Evolutionary conservation across 1,140 invertebrate genomes (phyloP).

Genomic region (Psilanteris sp.): DNA sequence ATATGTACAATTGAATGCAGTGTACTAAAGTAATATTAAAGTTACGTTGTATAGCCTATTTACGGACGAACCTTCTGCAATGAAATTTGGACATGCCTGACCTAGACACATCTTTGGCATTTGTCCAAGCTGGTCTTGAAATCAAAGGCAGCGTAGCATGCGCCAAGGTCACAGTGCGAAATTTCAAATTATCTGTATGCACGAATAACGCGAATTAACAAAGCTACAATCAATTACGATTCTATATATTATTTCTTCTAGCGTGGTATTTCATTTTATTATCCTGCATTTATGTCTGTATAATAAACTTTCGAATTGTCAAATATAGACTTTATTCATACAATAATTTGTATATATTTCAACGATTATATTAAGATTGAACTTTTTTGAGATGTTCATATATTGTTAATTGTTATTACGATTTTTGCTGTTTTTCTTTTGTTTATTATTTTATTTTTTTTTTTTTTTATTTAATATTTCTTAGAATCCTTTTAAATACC

Average conservation of each 20-base stretch:
- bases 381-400: too few relatives aligned
- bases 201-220: constrained; percentile 71
- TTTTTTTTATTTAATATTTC: too few relatives aligned
- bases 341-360: too few relatives aligned
- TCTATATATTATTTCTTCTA: too few relatives aligned
- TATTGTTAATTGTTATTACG: too few relatives aligned
- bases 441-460: too few relatives aligned
- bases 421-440: too few relatives aligned
- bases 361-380: too few relatives aligned
- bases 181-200: constrained; percentile 73
- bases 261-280: constrained; percentile 19
- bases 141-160: constrained; percentile 72
- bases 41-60: constrained; percentile 60
- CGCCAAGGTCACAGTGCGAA: constrained; percentile 74
- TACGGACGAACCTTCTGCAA: constrained; percentile 44
- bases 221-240: constrained; percentile 48
- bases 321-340: too few relatives aligned
- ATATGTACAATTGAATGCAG: constrained; percentile 28
- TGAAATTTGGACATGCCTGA: constrained; percentile 63
- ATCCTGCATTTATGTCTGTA: too few relatives aligned
- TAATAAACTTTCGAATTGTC: too few relatives aligned
- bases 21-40: constrained; percentile 24
- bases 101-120: constrained; percentile 71
- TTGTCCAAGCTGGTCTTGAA: constrained; percentile 76
- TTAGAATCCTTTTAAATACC: too few relatives aligned